Evolutionary conservation across 1,140 invertebrate species (phyloP).

Genomic region (Drosophila mayri): DNA sequence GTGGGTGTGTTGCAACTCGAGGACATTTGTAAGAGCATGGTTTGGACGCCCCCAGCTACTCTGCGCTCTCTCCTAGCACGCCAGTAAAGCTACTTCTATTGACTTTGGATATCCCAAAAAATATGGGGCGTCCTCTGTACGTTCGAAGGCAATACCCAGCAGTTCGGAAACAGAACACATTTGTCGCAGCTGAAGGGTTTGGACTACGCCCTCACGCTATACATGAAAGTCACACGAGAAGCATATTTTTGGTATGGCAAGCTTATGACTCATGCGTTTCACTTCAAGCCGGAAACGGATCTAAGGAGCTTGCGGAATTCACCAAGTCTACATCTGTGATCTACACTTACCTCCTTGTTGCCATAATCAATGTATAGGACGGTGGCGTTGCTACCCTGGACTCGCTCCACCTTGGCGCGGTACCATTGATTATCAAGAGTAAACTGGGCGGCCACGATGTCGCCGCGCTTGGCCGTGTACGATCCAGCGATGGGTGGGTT

Average conservation of each 20-base stretch:
- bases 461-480: conserved; percentile 93
- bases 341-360: conserved; percentile 89
- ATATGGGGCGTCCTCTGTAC: conserved; percentile 51
- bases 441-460: conserved; percentile 96
- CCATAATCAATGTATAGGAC: conserved; percentile 98
- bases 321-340: background rate
- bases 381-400: conserved; percentile 89
- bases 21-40: conserved; percentile 27
- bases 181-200: conserved; percentile 61
- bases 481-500: conserved; percentile 95
- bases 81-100: conserved; percentile 16
- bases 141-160: conserved; percentile 37
- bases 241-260: conserved; percentile 78
- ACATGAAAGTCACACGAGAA: conserved; percentile 20
- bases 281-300: conserved; percentile 84
- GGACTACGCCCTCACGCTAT: conserved; percentile 31
- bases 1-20: conserved; percentile 44
- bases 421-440: conserved; percentile 96
- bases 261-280: conserved; percentile 85
- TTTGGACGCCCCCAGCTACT: conserved; percentile 59
- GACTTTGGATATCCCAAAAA: conserved; percentile 51
- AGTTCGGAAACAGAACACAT: conserved; percentile 25
- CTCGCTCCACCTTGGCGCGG: conserved; percentile 95
- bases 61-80: conserved; percentile 15
- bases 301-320: conserved; percentile 82